phyloP scores from a whole-genome alignment of 2,797 vertebrate species.

The Enteromius fasciolatus region DNA sequence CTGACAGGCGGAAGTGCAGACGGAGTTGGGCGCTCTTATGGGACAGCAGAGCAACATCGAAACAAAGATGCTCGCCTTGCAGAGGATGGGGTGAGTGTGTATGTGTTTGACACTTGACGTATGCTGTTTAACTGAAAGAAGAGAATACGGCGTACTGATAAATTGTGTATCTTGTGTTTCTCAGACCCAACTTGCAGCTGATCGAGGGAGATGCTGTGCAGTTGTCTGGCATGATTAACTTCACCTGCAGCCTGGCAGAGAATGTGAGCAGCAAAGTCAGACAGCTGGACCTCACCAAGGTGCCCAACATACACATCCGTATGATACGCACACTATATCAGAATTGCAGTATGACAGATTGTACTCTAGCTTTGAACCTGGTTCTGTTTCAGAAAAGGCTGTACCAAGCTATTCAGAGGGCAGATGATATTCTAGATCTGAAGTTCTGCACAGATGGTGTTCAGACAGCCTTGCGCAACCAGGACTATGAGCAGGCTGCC shows the following conservation, averaged over 20 bases:
- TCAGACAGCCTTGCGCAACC: constrained; percentile 89
- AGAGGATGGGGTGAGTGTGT: constrained; percentile 90
- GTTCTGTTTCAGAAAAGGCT: constrained; percentile 85
- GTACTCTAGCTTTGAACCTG: neutral
- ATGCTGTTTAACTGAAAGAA: neutral
- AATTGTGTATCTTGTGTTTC: constrained; percentile 31
- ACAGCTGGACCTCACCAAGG: constrained; percentile 97
- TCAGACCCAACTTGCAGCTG: constrained; percentile 91
- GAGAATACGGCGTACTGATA: neutral
- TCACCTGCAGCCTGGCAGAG: constrained; percentile 96
- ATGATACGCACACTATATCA: neutral
- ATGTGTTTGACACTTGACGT: neutral
- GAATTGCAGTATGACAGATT: neutral
- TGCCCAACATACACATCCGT: constrained; percentile 58
- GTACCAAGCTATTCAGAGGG: constrained; percentile 96
- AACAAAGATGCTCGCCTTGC: constrained; percentile 91
- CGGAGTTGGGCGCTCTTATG: constrained; percentile 85
- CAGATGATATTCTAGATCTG: constrained; percentile 95
- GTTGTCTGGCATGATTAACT: constrained; percentile 94
- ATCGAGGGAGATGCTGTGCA: constrained; percentile 96
- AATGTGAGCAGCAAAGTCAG: constrained; percentile 97
- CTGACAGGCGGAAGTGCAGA: constrained; percentile 84
- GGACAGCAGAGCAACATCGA: constrained; percentile 87
- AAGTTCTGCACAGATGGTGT: constrained; percentile 99
- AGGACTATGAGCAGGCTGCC: constrained; percentile 96